Evolutionary conservation across 1,140 invertebrate genomes (phyloP), one percentile per base, ranked within the genome.

Genomic region (Drosophila mayri): DNA sequence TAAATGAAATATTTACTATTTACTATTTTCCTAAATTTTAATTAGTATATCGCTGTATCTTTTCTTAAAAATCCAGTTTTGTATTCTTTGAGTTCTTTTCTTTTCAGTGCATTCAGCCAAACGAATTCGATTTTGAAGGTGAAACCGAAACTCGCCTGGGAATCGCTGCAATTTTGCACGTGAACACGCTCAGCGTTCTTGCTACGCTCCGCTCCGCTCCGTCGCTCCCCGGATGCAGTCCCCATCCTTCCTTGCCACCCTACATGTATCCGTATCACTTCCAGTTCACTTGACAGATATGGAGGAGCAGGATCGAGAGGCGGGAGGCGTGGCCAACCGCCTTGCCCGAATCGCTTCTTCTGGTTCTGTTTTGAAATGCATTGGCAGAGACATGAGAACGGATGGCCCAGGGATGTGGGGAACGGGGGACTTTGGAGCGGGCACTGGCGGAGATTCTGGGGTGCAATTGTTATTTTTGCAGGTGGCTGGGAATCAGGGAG

Each of bases 91-190:
- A 12, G 12, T 5, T n/a, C 0, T 25, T 6, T 28, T 46, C 70
- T 49, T 16, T n/a, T 28, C 4, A 72, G 66, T 70, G 63, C 35
- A n/a, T 14, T 22, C 8, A 18, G 40, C 61, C 63, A 79, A 83
- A 64, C 73, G 64, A 66, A 76, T 72, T 68, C 62, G 81, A 84
- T 80, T 80, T 80, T 65, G 71, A 67, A 64, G 67, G 50, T 47
- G 50, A 60, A 50, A 62, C 52, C 68, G 70, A 82, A 79, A 79
- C 76, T 60, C 59, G 47, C 55, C 68, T 32, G 84, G 85, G 84
- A 88, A 90, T 88, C 76, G 84, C 65, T 84, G 84, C 84, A 88
- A 90, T 88, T 88, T 88, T 88, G 85, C 84, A 90, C 84, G 84
- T 88, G 84, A 88, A 90, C 84, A 88, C 84, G 68, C 84, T 79